A percentile compares a stretch with the other conserved stretches of the same genome.
Evolutionary conservation across 2,113 vertebrate species (phyloP).

Genomic region (Centropus unirufus): DNA sequence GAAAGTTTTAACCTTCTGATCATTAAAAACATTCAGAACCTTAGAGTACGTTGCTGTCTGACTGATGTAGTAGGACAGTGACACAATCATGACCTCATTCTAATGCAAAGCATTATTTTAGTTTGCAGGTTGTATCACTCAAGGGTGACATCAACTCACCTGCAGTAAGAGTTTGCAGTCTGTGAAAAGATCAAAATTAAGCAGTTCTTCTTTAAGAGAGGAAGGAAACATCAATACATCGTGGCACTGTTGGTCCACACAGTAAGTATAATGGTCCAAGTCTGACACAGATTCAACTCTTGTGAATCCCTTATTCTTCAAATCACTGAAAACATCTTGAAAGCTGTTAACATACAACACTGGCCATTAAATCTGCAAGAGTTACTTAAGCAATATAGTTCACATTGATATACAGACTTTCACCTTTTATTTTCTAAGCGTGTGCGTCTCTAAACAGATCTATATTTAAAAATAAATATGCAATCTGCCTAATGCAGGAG

Average conservation of each 20-base stretch:
- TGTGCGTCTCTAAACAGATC: neutral
- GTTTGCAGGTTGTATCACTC: neutral
- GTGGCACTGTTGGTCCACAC: slow-evolving; percentile 84
- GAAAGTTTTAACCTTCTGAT: neutral
- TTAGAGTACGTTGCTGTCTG: neutral
- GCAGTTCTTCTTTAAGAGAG: slow-evolving; percentile 80
- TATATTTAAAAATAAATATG: neutral
- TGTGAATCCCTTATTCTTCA: slow-evolving; percentile 80
- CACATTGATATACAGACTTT: neutral
- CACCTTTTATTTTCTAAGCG: neutral
- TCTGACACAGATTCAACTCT: slow-evolving; percentile 79
- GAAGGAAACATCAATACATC: slow-evolving; percentile 87
- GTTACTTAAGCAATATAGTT: neutral
- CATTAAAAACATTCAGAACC: neutral
- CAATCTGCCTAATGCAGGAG: neutral
- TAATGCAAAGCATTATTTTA: neutral
- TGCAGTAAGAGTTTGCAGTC: slow-evolving; percentile 86
- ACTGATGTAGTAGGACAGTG: neutral
- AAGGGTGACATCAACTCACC: slow-evolving; percentile 74
- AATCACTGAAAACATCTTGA: slow-evolving; percentile 78
- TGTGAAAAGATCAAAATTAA: slow-evolving; percentile 78
- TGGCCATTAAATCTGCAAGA: neutral
- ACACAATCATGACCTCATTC: neutral
- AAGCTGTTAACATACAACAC: slow-evolving; percentile 74
- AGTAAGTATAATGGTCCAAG: slow-evolving; percentile 78